Base-by-base conservation (phyloP, 2,888 invertebrate genomes). In the Heliconius erato region DNA sequence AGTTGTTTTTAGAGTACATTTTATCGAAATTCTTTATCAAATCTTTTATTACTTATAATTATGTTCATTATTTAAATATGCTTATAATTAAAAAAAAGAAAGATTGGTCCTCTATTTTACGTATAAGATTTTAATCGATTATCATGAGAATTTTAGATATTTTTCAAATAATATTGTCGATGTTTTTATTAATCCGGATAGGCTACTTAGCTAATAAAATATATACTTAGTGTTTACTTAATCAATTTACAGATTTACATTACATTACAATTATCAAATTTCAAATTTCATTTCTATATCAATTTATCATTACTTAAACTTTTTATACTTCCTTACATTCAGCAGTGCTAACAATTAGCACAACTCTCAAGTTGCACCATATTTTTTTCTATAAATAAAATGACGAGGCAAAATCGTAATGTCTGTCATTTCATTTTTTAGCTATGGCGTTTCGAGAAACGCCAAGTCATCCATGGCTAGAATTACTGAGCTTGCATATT, bases 381-480 rank as follows among this genome's bases (percentile, higher is more conserved):
- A n/a, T 32, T 63, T 28, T 59, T 35, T 76, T 12, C 59, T 59
- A 35, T 76, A 35, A 59, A 14, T 32, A 12, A 23, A 59, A 35
- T 76, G 59, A 76, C 12, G 32, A 44, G 32, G 28, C 54, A 19
- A 74, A n/a, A 63, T n/a, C 3, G n/a, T 12, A 32, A 28, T 28
- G 67, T 28, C 12, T 28, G 5, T 28, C 28, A 67, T 16, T 6
- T 67, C 16, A 67, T 67, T 16, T 26, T 23, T 67, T 67, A 32
- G 14, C 16, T 67, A 67, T 67, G 67, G 67, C 67, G 28, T 67
- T 67, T 7, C 26, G 14, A 67, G 28, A 63, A 76, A 35, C 28
- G 74, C 74, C n/a, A 32, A 59, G 59, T 76, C 74, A 76, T 76
- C 59, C 59, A 76, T 59, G 35, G 23, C 19, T 59, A 59, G 54